Evolutionary conservation across 2,797 vertebrate genomes (phyloP), one percentile per base, ranked within the genome.

Genomic region (Kryptopterus vitreolus): DNA sequence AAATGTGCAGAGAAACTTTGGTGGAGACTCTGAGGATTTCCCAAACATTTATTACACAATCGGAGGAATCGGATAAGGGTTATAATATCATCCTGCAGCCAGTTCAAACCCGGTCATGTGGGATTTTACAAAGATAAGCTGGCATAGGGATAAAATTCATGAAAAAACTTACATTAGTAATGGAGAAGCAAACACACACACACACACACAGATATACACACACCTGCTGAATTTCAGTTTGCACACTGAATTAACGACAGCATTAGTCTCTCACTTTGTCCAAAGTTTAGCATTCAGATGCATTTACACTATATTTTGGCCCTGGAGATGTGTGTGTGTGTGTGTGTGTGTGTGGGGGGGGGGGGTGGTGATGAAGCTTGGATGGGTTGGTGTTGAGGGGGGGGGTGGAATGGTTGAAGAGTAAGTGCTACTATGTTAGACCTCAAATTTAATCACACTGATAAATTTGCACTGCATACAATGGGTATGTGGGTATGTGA

Each of bases 11-110:
- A 55, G 48, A 57, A 35, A 58, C 26, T 13, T 29, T 52, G n/a
- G 43, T 58, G 48, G n/a, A 50, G 63, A 76, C 55, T 29, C 57
- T 2, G 8, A 77, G 74, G 65, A 81, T 77, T 81, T 70, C 80
- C 80, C 38, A 58, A 79, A 38, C 48, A 71, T 38, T 52, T 33
- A 65, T 74, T 52, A 43, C 50, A 74, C 52, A 73, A 57, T 12
- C 35, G 0, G 12, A 35, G 33, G 53, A 68, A 68, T 50, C 16
- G 55, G 62, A 77, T 57, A 48, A n/a, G 48, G 35, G 22, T 38
- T 65, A 63, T 66, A 53, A 66, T 33, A 66, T 38, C 31, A n/a
- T 24, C 31, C 50, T 29, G 33, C 50, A 66, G 22, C 38, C 46
- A 7, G 16, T 18, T 52, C 59, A 16, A 31, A n/a, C 59, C 12